Evolutionary conservation across 2,888 invertebrate species (phyloP), one percentile per base, ranked within the genome.

Genomic region (Minunthozetes semirufus): DNA sequence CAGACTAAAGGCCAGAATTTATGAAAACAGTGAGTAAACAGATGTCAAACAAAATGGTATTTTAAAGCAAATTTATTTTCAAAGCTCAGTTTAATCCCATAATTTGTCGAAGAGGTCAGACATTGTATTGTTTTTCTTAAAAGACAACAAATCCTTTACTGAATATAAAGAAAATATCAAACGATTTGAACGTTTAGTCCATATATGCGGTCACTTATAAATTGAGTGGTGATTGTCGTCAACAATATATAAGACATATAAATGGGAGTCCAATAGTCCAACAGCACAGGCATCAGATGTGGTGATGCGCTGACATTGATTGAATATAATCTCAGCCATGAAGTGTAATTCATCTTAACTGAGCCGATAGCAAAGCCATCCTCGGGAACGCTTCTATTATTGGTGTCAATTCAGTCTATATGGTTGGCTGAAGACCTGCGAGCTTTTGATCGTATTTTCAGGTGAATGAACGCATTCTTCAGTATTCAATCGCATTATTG

Each of bases 331-430:
- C 19, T 68, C 42, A 68, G 68, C 42, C 68, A 68, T 68, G 22
- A 68, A 68, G 68, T 68, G 68, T 66, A 46, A 68, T 68, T 68
- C 68, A 68, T 68, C 68, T 46, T 11, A 25, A 63, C 17, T 63
- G 46, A 68, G 46, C 46, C 38, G 42, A 68, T 22, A 46, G 68
- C 46, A 19, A 27, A 15, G 15, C 13, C n/a, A 38, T 19, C 46
- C 46, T 48, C 46, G 46, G 46, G 17, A 48, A 48, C 9, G 22
- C 22, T 27, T 61, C 29, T 25, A 25, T 61, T 61, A 27, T 61
- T 68, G 22, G 42, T 68, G 68, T 46, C 33, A 19, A 68, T 13
- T 68, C 19, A 46, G 42, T 6, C 19, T 22, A 42, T 38, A 2
- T 42, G 68, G 11, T 42, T 42, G 46, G n/a, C 46, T 46, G 38